Conservation (phyloP, 2,797 vertebrate genomes). For the Cichlasoma orientale region DNA sequence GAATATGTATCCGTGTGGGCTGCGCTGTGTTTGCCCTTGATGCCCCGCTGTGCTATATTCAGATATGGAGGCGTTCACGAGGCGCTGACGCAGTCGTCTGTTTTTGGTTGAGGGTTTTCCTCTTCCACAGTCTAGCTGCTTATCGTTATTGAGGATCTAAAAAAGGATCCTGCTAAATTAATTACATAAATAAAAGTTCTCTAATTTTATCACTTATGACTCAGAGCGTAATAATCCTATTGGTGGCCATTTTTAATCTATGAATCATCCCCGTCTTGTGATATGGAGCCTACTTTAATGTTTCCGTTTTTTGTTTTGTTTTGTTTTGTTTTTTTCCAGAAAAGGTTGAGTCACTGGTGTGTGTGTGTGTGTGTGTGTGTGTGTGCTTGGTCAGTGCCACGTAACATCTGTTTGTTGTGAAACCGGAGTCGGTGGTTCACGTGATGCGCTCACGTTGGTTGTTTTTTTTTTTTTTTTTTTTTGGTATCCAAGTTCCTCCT, state of each 20-base stretch:
- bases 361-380: constrained; percentile 22
- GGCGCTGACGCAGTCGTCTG: constrained; percentile 84
- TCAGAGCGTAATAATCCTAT: constrained; percentile 4
- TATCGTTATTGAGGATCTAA: neutral
- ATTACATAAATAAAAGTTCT: neutral
- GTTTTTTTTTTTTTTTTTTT: constrained; percentile 33
- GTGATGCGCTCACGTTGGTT: constrained; percentile 83
- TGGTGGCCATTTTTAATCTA: neutral
- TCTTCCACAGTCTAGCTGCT: constrained; percentile 23
- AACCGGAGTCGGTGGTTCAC: constrained; percentile 84
- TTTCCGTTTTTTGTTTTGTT: constrained; percentile 10
- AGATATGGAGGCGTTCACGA: constrained; percentile 75
- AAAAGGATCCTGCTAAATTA: neutral
- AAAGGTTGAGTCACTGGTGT: constrained; percentile 37
- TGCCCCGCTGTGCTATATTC: constrained; percentile 64
- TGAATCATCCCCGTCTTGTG: constrained; percentile 7
- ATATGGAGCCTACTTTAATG: constrained; percentile 3
- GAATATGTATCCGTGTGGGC: constrained; percentile 34
- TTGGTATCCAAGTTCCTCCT: constrained; percentile 85
- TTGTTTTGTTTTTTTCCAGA: constrained; percentile 3
- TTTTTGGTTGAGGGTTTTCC: constrained; percentile 83
- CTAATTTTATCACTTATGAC: constrained; percentile 22
- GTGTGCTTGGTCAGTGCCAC: constrained; percentile 64
- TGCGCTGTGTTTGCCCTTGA: constrained; percentile 63
- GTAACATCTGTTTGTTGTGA: constrained; percentile 97